phyloP scores from a whole-genome alignment of 2,113 vertebrate species.

The Amphiprion percula region DNA sequence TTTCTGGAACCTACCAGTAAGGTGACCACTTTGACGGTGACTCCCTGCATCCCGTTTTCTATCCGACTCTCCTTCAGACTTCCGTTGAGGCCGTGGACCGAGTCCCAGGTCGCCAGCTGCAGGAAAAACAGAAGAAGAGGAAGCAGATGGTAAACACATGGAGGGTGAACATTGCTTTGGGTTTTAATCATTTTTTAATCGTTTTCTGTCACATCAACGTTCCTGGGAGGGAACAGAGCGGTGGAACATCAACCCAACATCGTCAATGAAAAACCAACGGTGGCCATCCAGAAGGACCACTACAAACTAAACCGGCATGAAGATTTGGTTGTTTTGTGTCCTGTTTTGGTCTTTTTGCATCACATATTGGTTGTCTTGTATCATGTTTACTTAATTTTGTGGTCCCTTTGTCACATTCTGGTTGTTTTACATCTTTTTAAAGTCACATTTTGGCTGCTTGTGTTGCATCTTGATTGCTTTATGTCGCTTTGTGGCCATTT shows the following conservation, averaged over 20 bases:
- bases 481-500: too few relatives aligned
- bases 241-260: neutral
- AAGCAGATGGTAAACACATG: constrained; percentile 2
- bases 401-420: too few relatives aligned
- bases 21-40: constrained; percentile 97
- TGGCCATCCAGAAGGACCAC: too few relatives aligned
- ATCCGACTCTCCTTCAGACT: constrained; percentile 95
- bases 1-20: constrained; percentile 88
- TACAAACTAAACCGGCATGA: too few relatives aligned
- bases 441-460: too few relatives aligned
- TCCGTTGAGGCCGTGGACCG: constrained; percentile 92
- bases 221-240: neutral
- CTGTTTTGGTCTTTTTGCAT: too few relatives aligned
- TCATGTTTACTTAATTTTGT: too few relatives aligned
- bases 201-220: neutral
- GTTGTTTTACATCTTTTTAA: too few relatives aligned
- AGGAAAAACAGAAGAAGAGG: neutral
- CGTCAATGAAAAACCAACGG: neutral
- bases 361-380: too few relatives aligned
- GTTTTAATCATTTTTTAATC: neutral
- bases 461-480: too few relatives aligned
- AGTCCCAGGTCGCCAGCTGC: constrained; percentile 98
- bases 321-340: too few relatives aligned
- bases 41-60: constrained; percentile 94
- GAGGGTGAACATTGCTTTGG: neutral